phyloP scores from a whole-genome alignment of 2,113 vertebrate species.

The Catharus minimus region DNA sequence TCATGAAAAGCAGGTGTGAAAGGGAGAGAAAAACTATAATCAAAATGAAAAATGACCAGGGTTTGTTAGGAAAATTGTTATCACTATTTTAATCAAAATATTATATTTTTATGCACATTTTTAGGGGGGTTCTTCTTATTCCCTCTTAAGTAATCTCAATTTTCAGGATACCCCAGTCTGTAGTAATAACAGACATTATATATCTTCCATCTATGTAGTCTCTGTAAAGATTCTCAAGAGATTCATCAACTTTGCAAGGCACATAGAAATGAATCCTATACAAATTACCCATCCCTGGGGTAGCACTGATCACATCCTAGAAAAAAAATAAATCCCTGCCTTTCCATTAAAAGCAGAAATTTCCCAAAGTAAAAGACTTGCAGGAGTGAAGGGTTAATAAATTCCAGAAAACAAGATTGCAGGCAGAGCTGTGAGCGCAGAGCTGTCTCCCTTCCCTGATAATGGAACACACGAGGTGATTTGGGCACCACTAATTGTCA shows the following conservation, averaged over 20 bases:
- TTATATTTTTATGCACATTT: background rate
- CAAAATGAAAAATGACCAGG: background rate
- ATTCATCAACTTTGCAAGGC: background rate
- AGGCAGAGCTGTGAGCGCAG: background rate
- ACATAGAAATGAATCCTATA: background rate
- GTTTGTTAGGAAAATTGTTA: background rate
- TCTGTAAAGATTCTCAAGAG: background rate
- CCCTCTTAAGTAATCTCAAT: background rate
- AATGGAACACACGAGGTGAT: constrained; percentile 23
- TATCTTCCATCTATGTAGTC: background rate
- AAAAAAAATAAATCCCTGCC: background rate
- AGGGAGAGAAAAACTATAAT: background rate
- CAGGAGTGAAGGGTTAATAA: background rate
- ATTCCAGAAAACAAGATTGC: background rate
- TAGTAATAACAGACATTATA: background rate
- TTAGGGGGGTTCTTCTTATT: background rate
- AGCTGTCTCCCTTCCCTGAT: background rate
- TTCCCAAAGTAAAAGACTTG: background rate
- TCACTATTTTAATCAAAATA: background rate
- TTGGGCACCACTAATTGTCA: constrained; percentile 46
- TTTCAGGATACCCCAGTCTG: background rate
- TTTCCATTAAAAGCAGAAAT: background rate
- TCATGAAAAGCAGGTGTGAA: background rate
- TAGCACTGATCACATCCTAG: background rate
- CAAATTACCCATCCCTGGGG: background rate